These are phyloP conservation scores for Poeciliopsis prolifica DNA, from an alignment of 2,113 vertebrate genomes.

Conservation along the genomic window DNA sequence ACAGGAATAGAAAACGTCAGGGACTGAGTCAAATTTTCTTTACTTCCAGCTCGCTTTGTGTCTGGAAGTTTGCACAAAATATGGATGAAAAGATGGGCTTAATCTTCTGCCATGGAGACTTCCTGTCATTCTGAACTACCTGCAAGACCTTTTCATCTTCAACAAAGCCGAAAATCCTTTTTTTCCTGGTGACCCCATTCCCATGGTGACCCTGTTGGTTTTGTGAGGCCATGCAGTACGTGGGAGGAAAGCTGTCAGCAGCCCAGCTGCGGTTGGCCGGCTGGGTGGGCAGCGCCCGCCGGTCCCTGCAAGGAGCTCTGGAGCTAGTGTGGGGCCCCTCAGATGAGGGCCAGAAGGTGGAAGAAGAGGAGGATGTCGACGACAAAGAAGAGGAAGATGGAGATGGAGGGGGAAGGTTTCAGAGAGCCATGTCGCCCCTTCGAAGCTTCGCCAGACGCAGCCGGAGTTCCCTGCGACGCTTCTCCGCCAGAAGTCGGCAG, in stretches of 20 bases:
- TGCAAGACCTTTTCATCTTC: conserved; percentile 9
- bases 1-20: conserved; percentile 33
- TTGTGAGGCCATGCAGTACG: conserved; percentile 86
- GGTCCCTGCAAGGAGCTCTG: conserved; percentile 89
- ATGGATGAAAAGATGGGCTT: conserved; percentile 18
- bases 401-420: conserved; percentile 76
- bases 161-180: conserved; percentile 28
- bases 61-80: conserved; percentile 25
- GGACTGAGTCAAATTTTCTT: conserved; percentile 27
- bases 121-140: conserved; percentile 23
- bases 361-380: conserved; percentile 38
- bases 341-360: conserved; percentile 57
- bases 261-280: conserved; percentile 88
- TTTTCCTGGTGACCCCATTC: conserved; percentile 30
- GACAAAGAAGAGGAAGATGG: conserved; percentile 36
- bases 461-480: conserved; percentile 85
- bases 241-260: conserved; percentile 88
- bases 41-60: conserved; percentile 30
- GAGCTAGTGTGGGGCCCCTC: conserved; percentile 80
- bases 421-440: conserved; percentile 86
- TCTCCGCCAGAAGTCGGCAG: conserved; percentile 84
- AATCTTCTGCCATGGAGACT: neutral
- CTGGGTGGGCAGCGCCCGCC: conserved; percentile 87
- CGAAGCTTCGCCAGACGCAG: conserved; percentile 87
- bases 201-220: conserved; percentile 46